Evolutionary conservation across 37 sponge, comb jelly and placozoan species (phyloP).

Genomic region (Geodia barretti): DNA sequence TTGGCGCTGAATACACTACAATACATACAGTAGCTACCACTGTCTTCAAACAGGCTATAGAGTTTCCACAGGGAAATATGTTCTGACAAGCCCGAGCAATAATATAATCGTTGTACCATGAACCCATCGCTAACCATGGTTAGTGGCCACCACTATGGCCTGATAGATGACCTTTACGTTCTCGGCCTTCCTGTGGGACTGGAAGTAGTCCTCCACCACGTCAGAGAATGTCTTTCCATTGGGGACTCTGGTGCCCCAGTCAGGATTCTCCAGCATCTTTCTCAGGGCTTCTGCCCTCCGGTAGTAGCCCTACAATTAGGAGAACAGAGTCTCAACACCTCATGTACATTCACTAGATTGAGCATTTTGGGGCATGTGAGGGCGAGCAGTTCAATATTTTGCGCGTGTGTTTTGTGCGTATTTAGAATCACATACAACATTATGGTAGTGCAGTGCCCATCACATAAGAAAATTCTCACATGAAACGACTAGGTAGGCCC

Average conservation of each 20-base stretch:
- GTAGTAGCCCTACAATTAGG: slow-evolving; percentile 34
- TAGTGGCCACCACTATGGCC: slow-evolving; percentile 2
- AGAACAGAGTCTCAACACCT: too few species aligned
- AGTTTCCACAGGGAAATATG: too few species aligned
- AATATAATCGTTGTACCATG: background rate
- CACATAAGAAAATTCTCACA: too few species aligned
- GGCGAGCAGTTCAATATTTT: too few species aligned
- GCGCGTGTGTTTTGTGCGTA: too few species aligned
- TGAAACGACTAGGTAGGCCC: too few species aligned
- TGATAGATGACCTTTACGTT: slow-evolving; percentile 13
- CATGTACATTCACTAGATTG: too few species aligned
- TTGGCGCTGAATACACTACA: background rate
- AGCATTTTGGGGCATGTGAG: too few species aligned
- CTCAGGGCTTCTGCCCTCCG: slow-evolving; percentile 38
- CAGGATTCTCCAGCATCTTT: background rate
- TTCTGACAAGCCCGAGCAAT: too few species aligned
- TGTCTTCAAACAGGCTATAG: too few species aligned
- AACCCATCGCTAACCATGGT: slow-evolving; percentile 7
- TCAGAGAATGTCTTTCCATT: background rate
- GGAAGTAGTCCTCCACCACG: slow-evolving; percentile 26
- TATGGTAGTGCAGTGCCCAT: too few species aligned
- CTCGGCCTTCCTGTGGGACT: slow-evolving; percentile 8
- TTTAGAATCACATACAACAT: too few species aligned
- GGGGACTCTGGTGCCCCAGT: background rate
- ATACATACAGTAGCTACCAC: background rate